phyloP scores from a whole-genome alignment of 2,113 vertebrate species.

The Orthonyx spaldingii region DNA sequence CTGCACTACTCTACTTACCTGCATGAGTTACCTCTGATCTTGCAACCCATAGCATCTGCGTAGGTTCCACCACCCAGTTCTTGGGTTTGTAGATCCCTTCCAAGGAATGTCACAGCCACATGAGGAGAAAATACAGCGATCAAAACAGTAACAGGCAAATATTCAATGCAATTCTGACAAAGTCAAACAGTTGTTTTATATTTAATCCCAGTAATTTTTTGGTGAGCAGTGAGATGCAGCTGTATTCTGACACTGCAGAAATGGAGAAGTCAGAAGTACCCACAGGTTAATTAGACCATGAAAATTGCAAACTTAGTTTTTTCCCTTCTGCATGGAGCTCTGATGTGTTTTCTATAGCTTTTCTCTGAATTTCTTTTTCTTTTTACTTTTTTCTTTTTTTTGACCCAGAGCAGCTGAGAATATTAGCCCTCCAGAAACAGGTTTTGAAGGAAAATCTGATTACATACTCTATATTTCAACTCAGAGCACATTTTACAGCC shows the following conservation, averaged over 20 bases:
- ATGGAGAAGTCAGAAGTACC: not conserved
- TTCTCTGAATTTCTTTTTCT: not conserved
- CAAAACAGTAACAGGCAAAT: not conserved
- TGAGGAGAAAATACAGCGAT: not conserved
- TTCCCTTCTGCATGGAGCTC: not conserved
- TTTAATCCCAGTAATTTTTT: not conserved
- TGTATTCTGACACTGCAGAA: not conserved
- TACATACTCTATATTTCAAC: not conserved
- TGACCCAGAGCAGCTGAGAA: not conserved
- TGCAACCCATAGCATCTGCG: not conserved
- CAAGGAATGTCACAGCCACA: not conserved
- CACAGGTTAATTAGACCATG: not conserved
- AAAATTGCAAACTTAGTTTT: not conserved
- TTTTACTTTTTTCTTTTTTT: not conserved
- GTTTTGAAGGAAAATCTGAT: not conserved
- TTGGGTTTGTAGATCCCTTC: not conserved
- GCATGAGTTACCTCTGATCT: not conserved
- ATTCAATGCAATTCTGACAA: not conserved
- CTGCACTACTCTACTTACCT: not conserved
- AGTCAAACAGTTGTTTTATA: not conserved
- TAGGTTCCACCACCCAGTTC: not conserved
- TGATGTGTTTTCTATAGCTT: not conserved
- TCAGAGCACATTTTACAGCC: not conserved
- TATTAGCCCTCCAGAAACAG: not conserved
- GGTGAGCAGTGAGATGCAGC: not conserved